phyloP scores from a whole-genome alignment of 2,888 invertebrate genomes.

The Spisula subtruncata region DNA sequence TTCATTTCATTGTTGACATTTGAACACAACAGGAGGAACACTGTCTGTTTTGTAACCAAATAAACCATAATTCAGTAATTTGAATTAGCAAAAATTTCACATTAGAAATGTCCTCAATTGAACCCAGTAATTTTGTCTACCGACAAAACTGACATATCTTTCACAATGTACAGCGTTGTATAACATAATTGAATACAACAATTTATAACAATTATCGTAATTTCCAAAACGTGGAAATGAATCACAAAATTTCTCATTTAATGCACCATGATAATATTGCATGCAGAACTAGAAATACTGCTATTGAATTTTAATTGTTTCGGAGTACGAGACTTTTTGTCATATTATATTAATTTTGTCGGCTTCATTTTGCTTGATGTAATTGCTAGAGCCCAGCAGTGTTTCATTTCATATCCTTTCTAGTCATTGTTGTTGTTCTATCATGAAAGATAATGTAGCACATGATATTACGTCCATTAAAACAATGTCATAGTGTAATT shows the following conservation, averaged over 20 bases:
- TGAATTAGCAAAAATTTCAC: neutral
- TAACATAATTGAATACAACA: neutral
- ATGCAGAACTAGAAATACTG: neutral
- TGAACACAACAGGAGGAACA: neutral
- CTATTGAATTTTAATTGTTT: neutral
- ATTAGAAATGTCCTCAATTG: neutral
- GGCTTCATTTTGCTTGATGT: too few species aligned
- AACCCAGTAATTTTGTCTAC: neutral
- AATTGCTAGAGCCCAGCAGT: too few species aligned
- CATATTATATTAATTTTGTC: too few species aligned
- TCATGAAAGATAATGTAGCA: too few species aligned
- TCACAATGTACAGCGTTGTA: neutral
- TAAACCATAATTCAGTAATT: neutral
- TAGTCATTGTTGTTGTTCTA: too few species aligned
- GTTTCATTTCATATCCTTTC: too few species aligned
- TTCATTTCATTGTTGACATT: neutral
- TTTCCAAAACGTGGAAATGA: neutral
- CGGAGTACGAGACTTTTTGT: neutral
- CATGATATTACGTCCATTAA: neutral
- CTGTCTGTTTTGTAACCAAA: neutral
- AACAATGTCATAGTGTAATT: conserved; percentile 13
- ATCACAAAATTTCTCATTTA: conserved; percentile 10
- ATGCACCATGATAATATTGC: neutral
- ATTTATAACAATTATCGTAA: neutral
- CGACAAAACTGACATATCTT: neutral